phyloP scores from a whole-genome alignment of 2,888 invertebrate species.

The Perithous albicinctus region DNA sequence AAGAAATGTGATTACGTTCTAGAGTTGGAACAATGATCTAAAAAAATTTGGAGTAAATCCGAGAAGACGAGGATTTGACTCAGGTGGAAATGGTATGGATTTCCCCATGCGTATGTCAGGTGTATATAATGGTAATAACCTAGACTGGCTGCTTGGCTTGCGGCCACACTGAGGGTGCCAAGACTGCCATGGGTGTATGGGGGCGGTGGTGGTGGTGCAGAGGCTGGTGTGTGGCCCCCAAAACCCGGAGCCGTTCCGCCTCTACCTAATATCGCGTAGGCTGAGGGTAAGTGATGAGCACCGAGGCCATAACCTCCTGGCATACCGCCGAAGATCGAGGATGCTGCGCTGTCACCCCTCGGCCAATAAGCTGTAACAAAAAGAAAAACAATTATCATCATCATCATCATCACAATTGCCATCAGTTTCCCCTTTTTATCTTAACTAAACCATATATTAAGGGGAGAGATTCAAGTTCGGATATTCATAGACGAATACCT shows the following conservation, averaged over 20 bases:
- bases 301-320: constrained; percentile 83
- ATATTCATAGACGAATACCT: no score
- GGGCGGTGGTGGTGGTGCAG: constrained; percentile 82
- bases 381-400: constrained; percentile 4
- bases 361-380: constrained; percentile 92
- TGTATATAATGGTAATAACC: constrained; percentile 85
- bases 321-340: constrained; percentile 83
- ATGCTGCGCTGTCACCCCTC: constrained; percentile 86
- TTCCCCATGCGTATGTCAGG: background rate
- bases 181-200: constrained; percentile 83
- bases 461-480: no score
- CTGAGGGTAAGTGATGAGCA: constrained; percentile 84
- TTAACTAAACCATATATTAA: background rate
- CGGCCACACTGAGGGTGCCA: constrained; percentile 92
- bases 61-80: no score
- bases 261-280: constrained; percentile 84
- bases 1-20: no score
- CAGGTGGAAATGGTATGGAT: no score
- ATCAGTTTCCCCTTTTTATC: background rate
- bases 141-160: constrained; percentile 93
- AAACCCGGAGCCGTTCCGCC: constrained; percentile 81
- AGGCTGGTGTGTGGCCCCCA: constrained; percentile 80
- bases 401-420: background rate
- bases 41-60: constrained; percentile 9
- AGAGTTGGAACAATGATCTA: no score